Percentiles rank a stretch among this genome's conserved stretches.
phyloP scores from a whole-genome alignment of 30 jellyfish, hydroid and myxozoan species.

The Pelagia noctiluca region DNA sequence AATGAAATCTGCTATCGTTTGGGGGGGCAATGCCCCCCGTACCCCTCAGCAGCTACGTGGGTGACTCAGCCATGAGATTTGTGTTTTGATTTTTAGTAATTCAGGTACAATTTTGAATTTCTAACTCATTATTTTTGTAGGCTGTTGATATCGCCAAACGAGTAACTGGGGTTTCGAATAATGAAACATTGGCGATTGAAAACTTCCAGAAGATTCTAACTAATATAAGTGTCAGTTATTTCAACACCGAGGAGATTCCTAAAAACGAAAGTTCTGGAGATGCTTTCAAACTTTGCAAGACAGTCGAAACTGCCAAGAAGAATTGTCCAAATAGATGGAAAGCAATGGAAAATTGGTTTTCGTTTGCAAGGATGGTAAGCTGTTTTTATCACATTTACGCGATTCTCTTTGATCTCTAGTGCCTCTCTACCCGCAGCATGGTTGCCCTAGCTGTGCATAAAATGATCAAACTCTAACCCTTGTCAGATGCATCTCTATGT shows the following conservation, averaged over 20 bases:
- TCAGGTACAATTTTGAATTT: background rate
- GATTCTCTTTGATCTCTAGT: no score
- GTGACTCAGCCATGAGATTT: no score
- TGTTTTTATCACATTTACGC: no score
- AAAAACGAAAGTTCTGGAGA: constrained; percentile 94
- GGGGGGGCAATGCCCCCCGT: no score
- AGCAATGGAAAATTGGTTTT: constrained; percentile 97
- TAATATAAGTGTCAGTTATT: constrained; percentile 66
- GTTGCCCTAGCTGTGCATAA: no score
- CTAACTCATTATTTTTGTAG: constrained; percentile 23
- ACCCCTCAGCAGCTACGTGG: no score
- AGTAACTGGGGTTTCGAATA: constrained; percentile 52
- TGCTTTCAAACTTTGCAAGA: constrained; percentile 88
- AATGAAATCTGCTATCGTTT: no score
- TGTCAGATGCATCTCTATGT: no score
- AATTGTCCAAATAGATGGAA: constrained; percentile 96
- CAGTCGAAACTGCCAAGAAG: constrained; percentile 86
- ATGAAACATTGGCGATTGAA: constrained; percentile 80
- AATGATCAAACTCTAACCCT: no score
- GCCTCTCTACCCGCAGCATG: no score
- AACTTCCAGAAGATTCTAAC: constrained; percentile 72
- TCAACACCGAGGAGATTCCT: constrained; percentile 87
- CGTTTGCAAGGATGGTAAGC: constrained; percentile 86
- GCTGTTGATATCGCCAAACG: constrained; percentile 83
- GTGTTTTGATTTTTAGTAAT: no score